phyloP scores from a whole-genome alignment of 2,797 vertebrate species.

The Sternotherus odoratus region DNA sequence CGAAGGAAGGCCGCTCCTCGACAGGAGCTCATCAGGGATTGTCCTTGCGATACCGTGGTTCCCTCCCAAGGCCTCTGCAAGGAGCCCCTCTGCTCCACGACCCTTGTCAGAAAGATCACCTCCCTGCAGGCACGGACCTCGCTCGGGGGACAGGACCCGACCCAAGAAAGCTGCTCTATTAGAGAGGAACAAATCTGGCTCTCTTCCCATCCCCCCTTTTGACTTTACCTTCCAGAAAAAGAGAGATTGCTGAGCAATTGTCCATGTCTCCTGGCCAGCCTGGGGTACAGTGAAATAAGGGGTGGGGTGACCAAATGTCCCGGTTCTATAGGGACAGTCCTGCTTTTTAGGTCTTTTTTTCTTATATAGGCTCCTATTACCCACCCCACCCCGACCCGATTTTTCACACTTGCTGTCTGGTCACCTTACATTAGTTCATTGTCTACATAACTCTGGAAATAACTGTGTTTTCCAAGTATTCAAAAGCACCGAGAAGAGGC shows the following conservation, averaged over 20 bases:
- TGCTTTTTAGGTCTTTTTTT: too few species aligned
- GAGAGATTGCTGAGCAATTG: background rate
- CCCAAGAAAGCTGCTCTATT: background rate
- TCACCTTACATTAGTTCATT: too few species aligned
- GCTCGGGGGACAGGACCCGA: fast-evolving
- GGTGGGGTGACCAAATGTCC: too few species aligned
- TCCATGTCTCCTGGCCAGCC: background rate
- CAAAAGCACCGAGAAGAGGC: background rate
- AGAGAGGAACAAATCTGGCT: background rate
- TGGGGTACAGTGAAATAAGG: background rate
- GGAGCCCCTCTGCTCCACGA: fast-evolving
- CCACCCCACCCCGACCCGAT: too few species aligned
- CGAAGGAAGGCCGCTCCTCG: background rate
- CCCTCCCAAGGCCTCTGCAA: background rate
- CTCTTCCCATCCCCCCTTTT: background rate
- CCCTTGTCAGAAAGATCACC: fast-evolving
- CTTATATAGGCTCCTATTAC: too few species aligned
- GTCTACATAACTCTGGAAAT: background rate
- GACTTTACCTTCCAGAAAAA: background rate
- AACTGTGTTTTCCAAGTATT: background rate
- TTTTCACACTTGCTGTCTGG: too few species aligned
- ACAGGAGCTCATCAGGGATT: background rate
- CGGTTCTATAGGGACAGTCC: too few species aligned
- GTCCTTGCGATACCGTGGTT: background rate
- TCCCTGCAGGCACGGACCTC: fast-evolving